A percentile compares a stretch with the other conserved stretches of the same genome.
These are phyloP conservation scores for Alsophila aescularia DNA, from an alignment of 2,888 invertebrate species.

Conservation along the genomic window DNA sequence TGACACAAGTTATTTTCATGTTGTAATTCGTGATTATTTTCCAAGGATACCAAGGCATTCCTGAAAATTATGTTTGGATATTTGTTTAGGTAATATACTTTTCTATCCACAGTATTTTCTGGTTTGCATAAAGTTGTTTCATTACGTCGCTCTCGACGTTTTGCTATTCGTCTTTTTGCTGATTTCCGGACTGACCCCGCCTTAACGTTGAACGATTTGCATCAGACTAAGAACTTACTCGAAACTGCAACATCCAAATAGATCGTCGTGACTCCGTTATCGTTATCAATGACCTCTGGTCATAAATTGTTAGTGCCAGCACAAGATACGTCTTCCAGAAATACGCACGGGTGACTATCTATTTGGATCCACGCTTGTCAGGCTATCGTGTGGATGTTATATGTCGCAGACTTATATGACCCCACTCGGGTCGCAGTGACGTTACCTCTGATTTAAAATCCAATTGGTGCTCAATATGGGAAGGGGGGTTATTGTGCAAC, in stretches of 20 bases:
- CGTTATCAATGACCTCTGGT: conserved; percentile 63
- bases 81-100: no score
- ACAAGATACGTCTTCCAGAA: conserved; percentile 53
- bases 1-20: no score
- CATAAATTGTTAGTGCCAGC: conserved; percentile 51
- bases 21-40: no score
- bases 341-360: conserved; percentile 52
- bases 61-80: no score
- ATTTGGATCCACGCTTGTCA: conserved; percentile 54
- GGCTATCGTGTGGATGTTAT: conserved; percentile 59
- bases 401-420: conserved; percentile 55
- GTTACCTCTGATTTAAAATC: conserved; percentile 44
- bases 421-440: conserved; percentile 52
- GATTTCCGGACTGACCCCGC: no score
- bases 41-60: no score
- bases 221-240: no score
- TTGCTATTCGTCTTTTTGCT: no score
- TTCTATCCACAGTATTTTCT: no score
- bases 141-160: no score
- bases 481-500: conserved; percentile 5
- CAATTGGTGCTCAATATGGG: conserved; percentile 17
- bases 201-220: no score
- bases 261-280: conserved; percentile 47
- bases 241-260: neutral
- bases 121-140: no score